Percentiles rank a stretch among this genome's conserved stretches.
These are phyloP conservation scores for Pachypanchax playfairii DNA, from an alignment of 2,113 vertebrate species.

Conservation along the genomic window DNA sequence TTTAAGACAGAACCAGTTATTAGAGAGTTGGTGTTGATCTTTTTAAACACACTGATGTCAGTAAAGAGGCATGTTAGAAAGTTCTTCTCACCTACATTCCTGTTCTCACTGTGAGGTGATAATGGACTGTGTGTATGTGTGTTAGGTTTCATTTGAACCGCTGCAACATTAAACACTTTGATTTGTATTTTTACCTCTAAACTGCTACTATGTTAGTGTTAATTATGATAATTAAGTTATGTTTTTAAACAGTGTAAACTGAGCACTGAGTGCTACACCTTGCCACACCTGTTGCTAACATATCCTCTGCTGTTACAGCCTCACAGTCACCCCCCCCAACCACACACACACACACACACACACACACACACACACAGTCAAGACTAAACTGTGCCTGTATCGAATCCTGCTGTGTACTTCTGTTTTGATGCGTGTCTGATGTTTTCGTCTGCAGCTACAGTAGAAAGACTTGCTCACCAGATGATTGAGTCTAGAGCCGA, in stretches of 20 bases:
- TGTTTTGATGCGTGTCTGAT: slow-evolving; percentile 35
- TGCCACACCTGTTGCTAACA: slow-evolving; percentile 60
- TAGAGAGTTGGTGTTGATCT: slow-evolving; percentile 59
- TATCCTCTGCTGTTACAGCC: too few relatives aligned
- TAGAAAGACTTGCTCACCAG: slow-evolving; percentile 30
- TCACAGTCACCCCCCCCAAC: too few relatives aligned
- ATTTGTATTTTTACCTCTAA: slow-evolving; percentile 3
- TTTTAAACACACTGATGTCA: slow-evolving; percentile 41
- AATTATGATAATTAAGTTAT: neutral
- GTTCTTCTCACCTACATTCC: slow-evolving; percentile 50
- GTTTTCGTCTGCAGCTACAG: slow-evolving; percentile 31
- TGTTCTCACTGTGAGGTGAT: slow-evolving; percentile 38
- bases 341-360: slow-evolving; percentile 29
- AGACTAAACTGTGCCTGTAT: slow-evolving; percentile 23
- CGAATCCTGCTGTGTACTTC: slow-evolving; percentile 22
- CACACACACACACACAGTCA: slow-evolving; percentile 4
- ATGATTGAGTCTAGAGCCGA: slow-evolving; percentile 39
- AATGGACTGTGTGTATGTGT: slow-evolving; percentile 39
- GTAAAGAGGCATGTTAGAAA: slow-evolving; percentile 36
- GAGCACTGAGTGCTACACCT: slow-evolving; percentile 5
- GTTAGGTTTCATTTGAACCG: slow-evolving; percentile 22
- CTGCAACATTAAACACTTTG: slow-evolving; percentile 11
- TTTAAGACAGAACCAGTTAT: slow-evolving; percentile 50
- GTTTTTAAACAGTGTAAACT: neutral
- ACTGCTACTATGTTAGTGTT: neutral